phyloP scores from a whole-genome alignment of 2,888 invertebrate genomes.

The Bibio marci region DNA sequence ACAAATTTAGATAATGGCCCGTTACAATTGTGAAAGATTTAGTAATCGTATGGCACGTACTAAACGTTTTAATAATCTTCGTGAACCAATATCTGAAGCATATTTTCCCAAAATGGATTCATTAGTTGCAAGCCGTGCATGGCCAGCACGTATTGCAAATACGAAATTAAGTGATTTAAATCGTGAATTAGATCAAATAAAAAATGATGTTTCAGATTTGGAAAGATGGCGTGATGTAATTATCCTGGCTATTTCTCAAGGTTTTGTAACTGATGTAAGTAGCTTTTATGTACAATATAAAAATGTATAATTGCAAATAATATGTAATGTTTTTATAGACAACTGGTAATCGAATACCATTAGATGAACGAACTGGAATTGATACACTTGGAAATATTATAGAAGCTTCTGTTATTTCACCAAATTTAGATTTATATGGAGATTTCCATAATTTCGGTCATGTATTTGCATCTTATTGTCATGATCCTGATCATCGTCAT shows the following conservation, averaged over 20 bases:
- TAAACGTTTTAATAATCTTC: slow-evolving; percentile 43
- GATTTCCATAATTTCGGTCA: slow-evolving; percentile 73
- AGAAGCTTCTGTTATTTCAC: slow-evolving; percentile 53
- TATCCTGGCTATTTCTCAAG: slow-evolving; percentile 49
- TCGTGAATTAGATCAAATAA: slow-evolving; percentile 48
- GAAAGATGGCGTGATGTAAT: slow-evolving; percentile 63
- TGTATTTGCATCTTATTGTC: slow-evolving; percentile 48
- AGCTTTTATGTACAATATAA: slow-evolving; percentile 5
- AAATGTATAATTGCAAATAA: not conserved
- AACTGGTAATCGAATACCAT: slow-evolving; percentile 33
- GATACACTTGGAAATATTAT: slow-evolving; percentile 64
- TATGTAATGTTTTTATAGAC: slow-evolving; percentile 30
- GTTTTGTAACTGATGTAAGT: slow-evolving; percentile 36
- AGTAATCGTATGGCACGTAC: slow-evolving; percentile 51
- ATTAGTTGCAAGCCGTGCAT: slow-evolving; percentile 52
- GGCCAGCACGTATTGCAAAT: slow-evolving; percentile 50
- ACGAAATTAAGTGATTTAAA: slow-evolving; percentile 41
- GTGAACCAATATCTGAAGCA: slow-evolving; percentile 52
- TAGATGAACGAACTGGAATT: slow-evolving; percentile 54
- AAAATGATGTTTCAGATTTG: slow-evolving; percentile 48
- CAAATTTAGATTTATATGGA: slow-evolving; percentile 54
- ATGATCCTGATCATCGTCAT: slow-evolving; percentile 56
- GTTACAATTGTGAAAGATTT: slow-evolving; percentile 61
- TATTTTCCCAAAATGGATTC: slow-evolving; percentile 77
- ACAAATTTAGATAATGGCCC: slow-evolving; percentile 24